A percentile compares a stretch with the other conserved stretches of the same genome.
Conservation (phyloP, 92 coral and sea anemone genomes). For the Parazoanthus swiftii region DNA sequence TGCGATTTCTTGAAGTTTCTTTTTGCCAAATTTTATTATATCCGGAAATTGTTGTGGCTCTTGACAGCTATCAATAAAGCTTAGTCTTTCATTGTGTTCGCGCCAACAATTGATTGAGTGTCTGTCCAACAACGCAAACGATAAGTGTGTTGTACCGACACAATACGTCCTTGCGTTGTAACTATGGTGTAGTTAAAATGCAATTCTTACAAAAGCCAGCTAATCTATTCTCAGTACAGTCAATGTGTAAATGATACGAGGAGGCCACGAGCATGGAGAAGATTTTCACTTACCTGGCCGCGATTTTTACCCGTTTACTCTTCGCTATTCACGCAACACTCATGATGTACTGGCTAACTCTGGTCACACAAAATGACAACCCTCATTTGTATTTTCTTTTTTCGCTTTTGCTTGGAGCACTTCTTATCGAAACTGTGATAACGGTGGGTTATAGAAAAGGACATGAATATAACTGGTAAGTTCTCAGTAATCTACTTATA, state of each 20-base stretch:
- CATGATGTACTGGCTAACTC: constrained; percentile 86
- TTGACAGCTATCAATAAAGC: constrained; percentile 43
- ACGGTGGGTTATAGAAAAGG: constrained; percentile 89
- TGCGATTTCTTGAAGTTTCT: neutral
- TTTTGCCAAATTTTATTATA: neutral
- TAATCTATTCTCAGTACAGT: neutral
- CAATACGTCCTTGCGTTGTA: constrained; percentile 6
- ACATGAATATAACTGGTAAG: constrained; percentile 92
- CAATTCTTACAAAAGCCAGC: constrained; percentile 19
- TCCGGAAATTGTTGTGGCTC: constrained; percentile 28
- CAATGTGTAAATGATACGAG: constrained; percentile 29
- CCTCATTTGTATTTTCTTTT: constrained; percentile 62
- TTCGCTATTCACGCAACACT: constrained; percentile 75
- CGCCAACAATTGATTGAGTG: constrained; percentile 21
- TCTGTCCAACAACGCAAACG: neutral
- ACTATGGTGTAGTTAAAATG: constrained; percentile 40
- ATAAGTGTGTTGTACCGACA: neutral
- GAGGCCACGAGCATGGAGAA: constrained; percentile 62
- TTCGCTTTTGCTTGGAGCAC: constrained; percentile 60
- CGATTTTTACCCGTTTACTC: constrained; percentile 81
- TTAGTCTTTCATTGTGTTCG: neutral
- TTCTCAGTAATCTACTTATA: neutral
- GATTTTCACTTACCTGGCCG: constrained; percentile 86
- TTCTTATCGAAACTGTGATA: constrained; percentile 74
- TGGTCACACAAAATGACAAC: constrained; percentile 56